Percentiles rank a stretch among this genome's conserved stretches.
Evolutionary conservation across 2,888 invertebrate genomes (phyloP).

Genomic region (Apeira syringaria): DNA sequence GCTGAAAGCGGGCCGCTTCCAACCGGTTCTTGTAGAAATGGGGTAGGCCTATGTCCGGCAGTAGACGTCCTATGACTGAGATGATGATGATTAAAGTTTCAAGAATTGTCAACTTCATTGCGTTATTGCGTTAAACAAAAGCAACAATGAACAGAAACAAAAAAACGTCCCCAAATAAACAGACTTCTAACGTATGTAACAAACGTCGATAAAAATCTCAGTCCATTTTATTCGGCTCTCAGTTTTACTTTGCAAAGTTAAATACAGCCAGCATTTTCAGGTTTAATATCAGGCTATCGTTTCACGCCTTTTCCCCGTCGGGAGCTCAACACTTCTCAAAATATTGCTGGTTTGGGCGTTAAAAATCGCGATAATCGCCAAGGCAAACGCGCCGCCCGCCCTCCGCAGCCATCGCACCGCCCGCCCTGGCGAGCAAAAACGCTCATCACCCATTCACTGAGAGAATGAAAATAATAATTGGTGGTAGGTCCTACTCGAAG

Average conservation of each 20-base stretch:
- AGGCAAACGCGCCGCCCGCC: constrained; percentile 36
- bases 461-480: constrained; percentile 26
- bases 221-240: neutral
- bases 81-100: too few species aligned
- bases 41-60: too few species aligned
- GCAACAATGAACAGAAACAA: too few species aligned
- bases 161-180: too few species aligned
- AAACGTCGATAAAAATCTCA: constrained; percentile 1
- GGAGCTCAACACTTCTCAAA: constrained; percentile 26
- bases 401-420: constrained; percentile 5
- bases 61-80: too few species aligned
- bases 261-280: constrained; percentile 7
- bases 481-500: constrained; percentile 6
- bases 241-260: constrained; percentile 3
- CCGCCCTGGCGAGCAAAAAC: constrained; percentile 14
- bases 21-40: too few species aligned
- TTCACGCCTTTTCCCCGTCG: constrained; percentile 14
- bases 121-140: too few species aligned
- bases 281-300: constrained; percentile 18
- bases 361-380: constrained; percentile 48
- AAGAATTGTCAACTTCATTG: too few species aligned
- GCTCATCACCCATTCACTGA: constrained; percentile 29
- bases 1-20: too few species aligned
- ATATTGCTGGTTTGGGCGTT: constrained; percentile 40
- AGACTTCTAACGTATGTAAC: too few species aligned